A percentile compares a stretch with the other conserved stretches of the same genome.
Evolutionary conservation across 1,140 invertebrate genomes (phyloP).

Genomic region (Gryon sp.): DNA sequence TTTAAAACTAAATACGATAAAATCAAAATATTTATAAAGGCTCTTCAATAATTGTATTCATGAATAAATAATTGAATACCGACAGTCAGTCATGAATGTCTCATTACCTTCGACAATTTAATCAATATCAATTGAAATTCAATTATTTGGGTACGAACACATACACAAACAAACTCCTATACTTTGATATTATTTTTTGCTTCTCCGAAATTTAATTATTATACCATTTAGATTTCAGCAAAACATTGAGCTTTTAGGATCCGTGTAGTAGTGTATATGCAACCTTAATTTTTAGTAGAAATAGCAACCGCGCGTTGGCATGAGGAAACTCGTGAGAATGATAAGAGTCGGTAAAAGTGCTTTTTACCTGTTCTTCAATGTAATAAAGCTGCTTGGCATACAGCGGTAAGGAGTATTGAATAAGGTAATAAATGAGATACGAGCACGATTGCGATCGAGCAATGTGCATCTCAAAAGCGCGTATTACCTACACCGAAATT

Average conservation of each 20-base stretch:
- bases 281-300: constrained; percentile 11
- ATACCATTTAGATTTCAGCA: constrained; percentile 11
- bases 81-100: too few species aligned
- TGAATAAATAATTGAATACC: too few species aligned
- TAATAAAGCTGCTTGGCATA: constrained; percentile 33
- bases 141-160: too few species aligned
- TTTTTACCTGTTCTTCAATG: constrained; percentile 47
- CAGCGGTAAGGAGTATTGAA: constrained; percentile 28
- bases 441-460: constrained; percentile 26
- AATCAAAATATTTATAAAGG: too few species aligned
- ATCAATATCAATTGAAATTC: too few species aligned
- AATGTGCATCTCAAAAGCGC: constrained; percentile 14
- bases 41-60: too few species aligned
- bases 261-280: constrained; percentile 1
- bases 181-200: too few species aligned
- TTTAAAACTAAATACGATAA: too few species aligned
- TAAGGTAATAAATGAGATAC: constrained; percentile 54
- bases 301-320: constrained; percentile 11
- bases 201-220: constrained; percentile 20
- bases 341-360: constrained; percentile 36
- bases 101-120: too few species aligned
- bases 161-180: too few species aligned
- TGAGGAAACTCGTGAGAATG: constrained; percentile 35
- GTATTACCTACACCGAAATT: constrained; percentile 26
- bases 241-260: constrained; percentile 23